Base-by-base conservation (phyloP, 1,140 invertebrate genomes). In the Eueides isabella region DNA sequence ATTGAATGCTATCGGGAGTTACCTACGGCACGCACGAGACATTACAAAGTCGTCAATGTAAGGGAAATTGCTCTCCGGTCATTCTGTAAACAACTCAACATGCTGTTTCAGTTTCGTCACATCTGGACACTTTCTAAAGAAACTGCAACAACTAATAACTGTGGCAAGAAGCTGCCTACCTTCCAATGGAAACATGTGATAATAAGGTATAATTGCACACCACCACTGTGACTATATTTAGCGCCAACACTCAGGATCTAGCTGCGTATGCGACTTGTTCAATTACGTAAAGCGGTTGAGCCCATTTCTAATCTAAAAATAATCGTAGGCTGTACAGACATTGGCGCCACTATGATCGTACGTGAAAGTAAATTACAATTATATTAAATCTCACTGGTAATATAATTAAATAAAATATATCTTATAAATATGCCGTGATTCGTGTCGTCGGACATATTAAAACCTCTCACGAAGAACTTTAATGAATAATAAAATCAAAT, bases 241-340 rank as follows among this genome's bases (percentile, higher is more conserved):
- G 91, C 80, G 85, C 89, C 81, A 85, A 83, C 80, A 79, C 85
- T 91, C 88, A 89, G 89, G 89, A 93, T 89, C 90, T 86, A 77
- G 86, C 87, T 81, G 83, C 82, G 89, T 86, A 86, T 88, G 89
- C 87, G 88, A 88, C 91, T 86, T 80, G 88, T 87, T 87, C 86
- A 93, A 93, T 92, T 93, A 93, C 91, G 89, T 93, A 93, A 92
- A 92, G 90, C 91, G 85, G 90, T 91, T 93, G 89, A 89, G 90
- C 90, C 78, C 90, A 93, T 93, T 93, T 92, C 91, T 93, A 93
- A 93, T 93, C 91, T 92, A 93, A 93, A 93, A 93, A 93, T 93
- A 93, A 93, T 93, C 90, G 89, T 84, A 90, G 91, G 88, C 88
- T 89, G 81, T 85, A 81, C 83, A 85, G 86, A 84, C 88, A 85